Evolutionary conservation across 2,797 vertebrate species (phyloP), one percentile per base, ranked within the genome.

Genomic region (Anisognathus igniventris): DNA sequence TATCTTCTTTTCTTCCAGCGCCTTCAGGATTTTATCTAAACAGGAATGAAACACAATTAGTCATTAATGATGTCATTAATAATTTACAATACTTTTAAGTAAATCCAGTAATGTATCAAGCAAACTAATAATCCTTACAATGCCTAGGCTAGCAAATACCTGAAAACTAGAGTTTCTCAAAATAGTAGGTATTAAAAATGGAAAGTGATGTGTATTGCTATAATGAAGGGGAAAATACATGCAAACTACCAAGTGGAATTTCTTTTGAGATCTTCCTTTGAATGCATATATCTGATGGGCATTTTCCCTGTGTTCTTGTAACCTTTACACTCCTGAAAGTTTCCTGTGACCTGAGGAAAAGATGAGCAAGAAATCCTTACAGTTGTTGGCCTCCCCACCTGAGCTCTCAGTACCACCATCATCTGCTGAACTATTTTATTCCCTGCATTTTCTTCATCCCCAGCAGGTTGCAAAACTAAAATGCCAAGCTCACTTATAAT

Each of bases 21-120:
- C 93, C 80, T 96, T 97, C 90, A 98, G 85, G 92, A 97, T 77
- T 70, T 97, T 96, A 96, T 98, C 98, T 98, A 95, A 74, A 91
- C 57, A 91, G 75, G 53, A 97, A 86, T 4, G 40, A 93, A 96
- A 93, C 25, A 72, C 23, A 83, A 74, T 51, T 77, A 62, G 25
- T 37, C 60, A 28, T 64, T 89, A 57, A 22, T 62, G 17, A 28
- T 78, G 19, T 16, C 6, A 47, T 40, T 61, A 53, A 42, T 57
- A 31, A 31, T 61, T 87, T 9, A 28, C 35, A 62, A 4, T 35
- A 57, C 13, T 62, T 83, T 27, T 0, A 67, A 56, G n/a, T 64
- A 73, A 87, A 66, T 24, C 2, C 13, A 44, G 15, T 33, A 51
- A 60, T 3, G 5, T 14, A 23, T 40, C 67, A 44, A 60, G 20